Evolutionary conservation across 2,797 vertebrate genomes (phyloP).

Genomic region (Selene dorsalis): DNA sequence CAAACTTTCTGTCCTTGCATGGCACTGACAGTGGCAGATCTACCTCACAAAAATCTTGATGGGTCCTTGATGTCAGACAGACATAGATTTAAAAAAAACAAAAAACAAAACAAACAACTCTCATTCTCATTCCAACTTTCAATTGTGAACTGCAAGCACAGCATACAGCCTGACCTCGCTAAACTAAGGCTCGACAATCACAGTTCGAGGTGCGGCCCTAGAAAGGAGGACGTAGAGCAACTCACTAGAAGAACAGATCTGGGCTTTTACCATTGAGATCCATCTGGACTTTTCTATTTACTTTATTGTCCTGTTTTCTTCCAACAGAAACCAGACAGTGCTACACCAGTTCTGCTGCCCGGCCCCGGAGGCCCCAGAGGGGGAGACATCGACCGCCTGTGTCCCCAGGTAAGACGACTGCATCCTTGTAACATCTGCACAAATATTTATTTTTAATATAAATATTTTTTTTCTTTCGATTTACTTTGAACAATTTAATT

Average conservation of each 20-base stretch:
- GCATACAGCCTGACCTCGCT: background rate
- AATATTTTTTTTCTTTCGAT: background rate
- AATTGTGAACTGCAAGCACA: background rate
- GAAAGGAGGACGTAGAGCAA: background rate
- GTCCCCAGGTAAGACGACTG: constrained; percentile 85
- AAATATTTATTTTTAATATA: constrained; percentile 17
- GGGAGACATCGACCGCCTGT: constrained; percentile 88
- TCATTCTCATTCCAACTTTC: too few species aligned
- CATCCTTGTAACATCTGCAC: constrained; percentile 61
- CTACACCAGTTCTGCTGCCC: constrained; percentile 99
- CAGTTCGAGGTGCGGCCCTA: background rate
- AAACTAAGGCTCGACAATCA: background rate
- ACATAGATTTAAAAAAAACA: background rate
- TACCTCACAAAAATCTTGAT: background rate
- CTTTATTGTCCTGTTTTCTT: constrained; percentile 14
- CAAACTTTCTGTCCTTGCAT: background rate
- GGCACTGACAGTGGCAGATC: background rate
- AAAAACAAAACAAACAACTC: background rate
- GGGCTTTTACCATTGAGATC: background rate
- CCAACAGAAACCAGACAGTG: constrained; percentile 94
- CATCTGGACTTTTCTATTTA: background rate
- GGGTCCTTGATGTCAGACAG: background rate
- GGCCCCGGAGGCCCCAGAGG: constrained; percentile 92
- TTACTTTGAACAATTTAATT: constrained; percentile 25
- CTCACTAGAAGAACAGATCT: too few species aligned